Conservation (phyloP, 2,888 invertebrate genomes). For the Deilephila elpenor region DNA sequence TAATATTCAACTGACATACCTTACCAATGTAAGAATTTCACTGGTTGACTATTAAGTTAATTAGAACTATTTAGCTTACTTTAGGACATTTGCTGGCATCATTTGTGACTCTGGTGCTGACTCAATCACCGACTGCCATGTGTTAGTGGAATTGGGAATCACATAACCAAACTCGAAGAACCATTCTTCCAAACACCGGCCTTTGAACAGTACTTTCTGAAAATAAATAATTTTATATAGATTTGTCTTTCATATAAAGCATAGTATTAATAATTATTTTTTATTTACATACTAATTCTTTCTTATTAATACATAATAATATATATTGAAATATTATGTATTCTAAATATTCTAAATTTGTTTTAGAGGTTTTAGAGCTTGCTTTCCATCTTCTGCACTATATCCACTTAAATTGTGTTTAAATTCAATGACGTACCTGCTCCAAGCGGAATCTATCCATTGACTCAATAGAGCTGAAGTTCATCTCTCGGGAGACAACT, state of each 20-base stretch:
- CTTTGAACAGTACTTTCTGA: conserved; percentile 92
- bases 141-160: conserved; percentile 98
- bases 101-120: conserved; percentile 99
- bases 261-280: too few species aligned
- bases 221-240: conserved; percentile 49
- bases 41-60: not conserved
- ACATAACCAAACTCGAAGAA: conserved; percentile 99
- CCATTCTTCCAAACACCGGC: conserved; percentile 98
- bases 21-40: too few species aligned
- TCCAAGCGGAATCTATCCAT: conserved; percentile 98
- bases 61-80: conserved; percentile 83
- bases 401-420: too few species aligned
- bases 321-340: too few species aligned
- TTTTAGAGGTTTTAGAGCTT: too few species aligned
- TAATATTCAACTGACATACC: too few species aligned
- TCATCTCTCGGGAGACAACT: conserved; percentile 94
- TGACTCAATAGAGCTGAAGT: conserved; percentile 94
- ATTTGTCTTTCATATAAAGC: too few species aligned
- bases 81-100: conserved; percentile 99
- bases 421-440: conserved; percentile 75
- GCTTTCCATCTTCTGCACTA: too few species aligned
- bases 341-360: too few species aligned
- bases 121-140: conserved; percentile 99
- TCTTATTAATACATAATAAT: too few species aligned
- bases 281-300: too few species aligned